These are phyloP conservation scores for Camponotus fellah DNA, from an alignment of 2,888 invertebrate genomes.

Conservation along the genomic window DNA sequence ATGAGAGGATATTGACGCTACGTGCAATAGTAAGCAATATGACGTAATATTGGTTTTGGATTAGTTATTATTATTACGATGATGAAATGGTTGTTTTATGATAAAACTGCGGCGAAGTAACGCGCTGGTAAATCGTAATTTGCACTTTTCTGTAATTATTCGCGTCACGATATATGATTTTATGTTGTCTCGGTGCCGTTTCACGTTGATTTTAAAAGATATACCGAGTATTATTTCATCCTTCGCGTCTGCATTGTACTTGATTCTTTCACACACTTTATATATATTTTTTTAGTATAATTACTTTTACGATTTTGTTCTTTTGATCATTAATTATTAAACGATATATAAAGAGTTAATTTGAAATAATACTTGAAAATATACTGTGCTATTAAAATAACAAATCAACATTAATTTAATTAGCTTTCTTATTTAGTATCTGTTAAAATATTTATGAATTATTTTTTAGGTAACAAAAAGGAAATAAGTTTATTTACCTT, in stretches of 20 bases:
- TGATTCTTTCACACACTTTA: neutral
- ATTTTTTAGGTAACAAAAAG: neutral
- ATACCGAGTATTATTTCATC: neutral
- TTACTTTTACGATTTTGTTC: neutral
- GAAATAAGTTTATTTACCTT: neutral
- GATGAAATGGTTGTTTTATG: neutral
- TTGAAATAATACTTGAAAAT: neutral
- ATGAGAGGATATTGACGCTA: constrained; percentile 7
- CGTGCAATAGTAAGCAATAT: constrained; percentile 5
- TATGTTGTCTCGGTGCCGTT: constrained; percentile 24
- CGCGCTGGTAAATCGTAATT: constrained; percentile 10
- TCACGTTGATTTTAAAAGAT: constrained; percentile 26
- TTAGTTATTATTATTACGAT: neutral
- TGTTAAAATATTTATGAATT: neutral
- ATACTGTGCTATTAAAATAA: neutral
- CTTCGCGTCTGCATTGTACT: neutral
- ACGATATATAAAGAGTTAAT: neutral
- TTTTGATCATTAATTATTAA: neutral
- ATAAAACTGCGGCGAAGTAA: neutral
- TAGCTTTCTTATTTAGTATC: neutral
- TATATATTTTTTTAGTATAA: neutral
- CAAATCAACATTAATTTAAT: neutral
- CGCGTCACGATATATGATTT: constrained; percentile 26
- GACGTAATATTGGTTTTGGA: neutral
- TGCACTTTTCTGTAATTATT: constrained; percentile 10